Base-by-base conservation (phyloP, 2,888 invertebrate species). In the Celastrina argiolus region DNA sequence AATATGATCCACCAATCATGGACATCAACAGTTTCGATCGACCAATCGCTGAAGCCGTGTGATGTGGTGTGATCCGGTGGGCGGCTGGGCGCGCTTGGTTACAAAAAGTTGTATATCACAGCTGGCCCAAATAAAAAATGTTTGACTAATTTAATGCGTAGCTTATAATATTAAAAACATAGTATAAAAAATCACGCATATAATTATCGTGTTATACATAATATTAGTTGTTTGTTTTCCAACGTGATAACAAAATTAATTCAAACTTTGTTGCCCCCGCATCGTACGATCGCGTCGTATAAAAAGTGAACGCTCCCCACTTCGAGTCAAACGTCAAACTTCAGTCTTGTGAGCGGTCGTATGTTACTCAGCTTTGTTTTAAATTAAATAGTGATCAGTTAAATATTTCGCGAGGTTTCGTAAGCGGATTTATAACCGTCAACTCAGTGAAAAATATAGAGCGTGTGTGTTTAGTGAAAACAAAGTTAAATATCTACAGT, bases 401-500 rank as follows among this genome's bases (percentile, higher is more conserved):
- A 39, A 22, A 39, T 36, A 61, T 39, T 61, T 78, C 82, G 85
- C 79, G 81, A 81, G 74, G 76, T 87, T 85, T 85, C 82, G 81
- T 78, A 84, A 86, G 80, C 78, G 80, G 79, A 72, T 78, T 75
- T 77, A 77, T n/a, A 76, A 84, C 82, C 81, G 83, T 84, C 81
- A 83, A 80, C 78, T 79, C 79, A 76, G 78, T 84, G 88, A 74
- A 80, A 81, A 81, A 80, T 78, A 77, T 73, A 76, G 78, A 78
- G 78, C 83, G 85, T 87, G 87, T 87, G 88, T 88, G 88, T 88
- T 89, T 86, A 88, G 90, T 91, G 90, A 86, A 88, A 89, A 88
- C 88, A 87, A 86, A 76, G 78, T 73, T 72, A 70, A 78, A 79
- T 87, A 88, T 88, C 89, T 88, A 88, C 82, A 87, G 87, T 74